phyloP scores from a whole-genome alignment of 2,113 vertebrate genomes.

The Piprites chloris region DNA sequence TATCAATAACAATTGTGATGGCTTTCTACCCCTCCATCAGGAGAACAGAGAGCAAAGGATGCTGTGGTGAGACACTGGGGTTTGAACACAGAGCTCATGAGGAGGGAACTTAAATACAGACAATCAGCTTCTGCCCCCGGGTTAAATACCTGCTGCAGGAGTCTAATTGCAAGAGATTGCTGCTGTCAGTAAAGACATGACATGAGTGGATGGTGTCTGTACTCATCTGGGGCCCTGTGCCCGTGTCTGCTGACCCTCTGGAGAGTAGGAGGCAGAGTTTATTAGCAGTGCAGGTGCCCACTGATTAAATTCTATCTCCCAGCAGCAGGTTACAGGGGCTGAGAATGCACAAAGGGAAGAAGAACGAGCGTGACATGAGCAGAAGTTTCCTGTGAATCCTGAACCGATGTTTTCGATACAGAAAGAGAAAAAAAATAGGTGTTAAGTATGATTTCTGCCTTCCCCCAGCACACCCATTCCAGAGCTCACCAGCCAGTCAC shows the following conservation, averaged over 20 bases:
- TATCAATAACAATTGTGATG: constrained; percentile 32
- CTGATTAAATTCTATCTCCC: constrained; percentile 37
- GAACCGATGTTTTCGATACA: neutral
- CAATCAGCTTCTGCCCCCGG: constrained; percentile 22
- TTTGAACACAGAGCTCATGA: constrained; percentile 31
- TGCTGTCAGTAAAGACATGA: neutral
- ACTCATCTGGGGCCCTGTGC: neutral
- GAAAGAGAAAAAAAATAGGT: neutral
- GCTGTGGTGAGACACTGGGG: neutral
- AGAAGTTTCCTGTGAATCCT: neutral
- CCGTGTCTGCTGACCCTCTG: neutral
- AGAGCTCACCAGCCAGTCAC: neutral
- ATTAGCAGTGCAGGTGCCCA: neutral
- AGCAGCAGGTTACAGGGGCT: neutral
- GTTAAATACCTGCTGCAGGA: constrained; percentile 59
- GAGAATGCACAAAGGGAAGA: neutral
- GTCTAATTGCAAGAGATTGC: constrained; percentile 48
- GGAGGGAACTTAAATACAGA: constrained; percentile 25
- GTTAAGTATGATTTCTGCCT: neutral
- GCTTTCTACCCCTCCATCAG: neutral
- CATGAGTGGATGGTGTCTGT: neutral
- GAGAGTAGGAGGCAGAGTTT: neutral
- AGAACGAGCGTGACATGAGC: neutral
- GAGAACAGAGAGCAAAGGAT: neutral
- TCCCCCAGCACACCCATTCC: neutral